phyloP scores from a whole-genome alignment of 2,113 vertebrate genomes.

The Phalacrocorax brasilianus region DNA sequence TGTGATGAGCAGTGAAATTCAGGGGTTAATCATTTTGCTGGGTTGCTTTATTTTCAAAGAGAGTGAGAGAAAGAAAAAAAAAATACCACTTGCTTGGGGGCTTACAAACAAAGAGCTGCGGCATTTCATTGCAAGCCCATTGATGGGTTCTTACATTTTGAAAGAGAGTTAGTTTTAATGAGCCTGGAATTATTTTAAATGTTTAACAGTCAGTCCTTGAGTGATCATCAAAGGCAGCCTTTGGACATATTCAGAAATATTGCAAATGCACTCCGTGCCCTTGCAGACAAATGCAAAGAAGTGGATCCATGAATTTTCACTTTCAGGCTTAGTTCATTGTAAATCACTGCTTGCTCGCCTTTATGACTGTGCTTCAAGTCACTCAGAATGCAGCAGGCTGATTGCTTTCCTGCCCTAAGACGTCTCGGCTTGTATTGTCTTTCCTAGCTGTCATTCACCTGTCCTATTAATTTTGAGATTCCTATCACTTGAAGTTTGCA shows the following conservation, averaged over 20 bases:
- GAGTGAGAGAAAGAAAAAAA: not conserved
- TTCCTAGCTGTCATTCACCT: slow-evolving; percentile 35
- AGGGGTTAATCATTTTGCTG: slow-evolving; percentile 14
- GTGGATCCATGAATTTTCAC: slow-evolving; percentile 46
- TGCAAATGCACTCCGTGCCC: slow-evolving; percentile 31
- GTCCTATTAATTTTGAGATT: slow-evolving; percentile 54
- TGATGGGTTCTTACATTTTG: slow-evolving; percentile 30
- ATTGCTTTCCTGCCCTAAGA: slow-evolving; percentile 39
- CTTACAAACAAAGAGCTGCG: slow-evolving; percentile 17
- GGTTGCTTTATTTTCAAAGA: not conserved
- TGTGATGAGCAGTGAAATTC: slow-evolving; percentile 7
- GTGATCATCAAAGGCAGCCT: slow-evolving; percentile 56
- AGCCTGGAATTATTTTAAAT: slow-evolving; percentile 47
- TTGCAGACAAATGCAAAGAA: slow-evolving; percentile 39
- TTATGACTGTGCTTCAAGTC: slow-evolving; percentile 33
- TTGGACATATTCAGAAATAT: slow-evolving; percentile 41
- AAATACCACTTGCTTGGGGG: not conserved
- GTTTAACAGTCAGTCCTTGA: slow-evolving; percentile 61
- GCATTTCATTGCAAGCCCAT: slow-evolving; percentile 13
- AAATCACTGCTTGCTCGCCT: slow-evolving; percentile 37
- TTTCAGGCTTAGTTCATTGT: slow-evolving; percentile 49
- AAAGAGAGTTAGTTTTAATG: slow-evolving; percentile 53
- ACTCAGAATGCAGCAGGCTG: slow-evolving; percentile 32
- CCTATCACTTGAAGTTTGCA: slow-evolving; percentile 49
- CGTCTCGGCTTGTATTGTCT: not conserved